These are phyloP conservation scores for Caenorhabditis wallacei DNA, from an alignment of 2,888 invertebrate genomes.

Conservation along the genomic window DNA sequence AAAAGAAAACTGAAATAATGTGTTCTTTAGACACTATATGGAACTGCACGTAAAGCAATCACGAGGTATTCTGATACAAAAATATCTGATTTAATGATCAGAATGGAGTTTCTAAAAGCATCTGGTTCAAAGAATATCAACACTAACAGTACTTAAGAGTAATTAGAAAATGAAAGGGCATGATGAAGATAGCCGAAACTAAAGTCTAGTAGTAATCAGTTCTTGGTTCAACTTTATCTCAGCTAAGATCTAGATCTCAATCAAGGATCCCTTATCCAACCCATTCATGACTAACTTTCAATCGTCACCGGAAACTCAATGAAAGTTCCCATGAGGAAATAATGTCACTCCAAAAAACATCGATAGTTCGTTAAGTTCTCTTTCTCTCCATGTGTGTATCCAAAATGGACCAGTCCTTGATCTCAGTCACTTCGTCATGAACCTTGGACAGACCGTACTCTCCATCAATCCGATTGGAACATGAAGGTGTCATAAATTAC, in stretches of 20 bases:
- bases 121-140: background rate
- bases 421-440: constrained; percentile 22
- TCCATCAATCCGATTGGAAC: background rate
- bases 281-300: background rate
- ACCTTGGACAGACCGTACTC: constrained; percentile 45
- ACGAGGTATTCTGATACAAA: background rate
- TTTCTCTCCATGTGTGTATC: background rate
- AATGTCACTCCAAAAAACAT: constrained; percentile 1
- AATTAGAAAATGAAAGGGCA: too few relatives aligned
- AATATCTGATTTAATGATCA: background rate
- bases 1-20: constrained; percentile 8
- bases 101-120: background rate
- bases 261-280: too few relatives aligned
- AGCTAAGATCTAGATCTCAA: too few relatives aligned
- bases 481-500: constrained; percentile 46
- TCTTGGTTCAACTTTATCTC: too few relatives aligned
- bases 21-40: constrained; percentile 3
- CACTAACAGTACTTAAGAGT: too few relatives aligned
- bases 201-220: background rate
- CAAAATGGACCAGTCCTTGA: constrained; percentile 23
- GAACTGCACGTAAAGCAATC: constrained; percentile 23
- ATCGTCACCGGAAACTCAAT: background rate
- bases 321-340: background rate
- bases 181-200: too few relatives aligned
- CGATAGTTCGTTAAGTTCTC: constrained; percentile 37